These are phyloP conservation scores for Drosophila helvetica DNA, from an alignment of 2,888 invertebrate species.

Conservation along the genomic window DNA sequence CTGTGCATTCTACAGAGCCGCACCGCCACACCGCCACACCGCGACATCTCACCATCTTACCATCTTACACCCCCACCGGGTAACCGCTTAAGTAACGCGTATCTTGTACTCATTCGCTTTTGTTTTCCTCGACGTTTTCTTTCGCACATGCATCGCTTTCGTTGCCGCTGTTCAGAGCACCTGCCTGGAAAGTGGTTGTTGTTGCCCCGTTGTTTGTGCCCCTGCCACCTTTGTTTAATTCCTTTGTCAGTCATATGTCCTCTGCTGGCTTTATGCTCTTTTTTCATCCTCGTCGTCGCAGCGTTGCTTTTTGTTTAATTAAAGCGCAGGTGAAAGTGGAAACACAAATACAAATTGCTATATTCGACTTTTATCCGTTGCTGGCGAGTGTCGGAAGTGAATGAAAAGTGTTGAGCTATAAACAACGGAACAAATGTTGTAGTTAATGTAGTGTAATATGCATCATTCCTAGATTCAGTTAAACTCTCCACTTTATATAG, in stretches of 20 bases:
- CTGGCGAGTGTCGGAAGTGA: slow-evolving; percentile 3
- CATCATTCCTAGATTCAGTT: not conserved
- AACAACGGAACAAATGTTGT: not conserved
- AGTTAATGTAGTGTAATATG: not conserved
- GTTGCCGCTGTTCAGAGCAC: slow-evolving; percentile 53
- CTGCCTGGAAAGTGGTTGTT: slow-evolving; percentile 63
- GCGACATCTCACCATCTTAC: not conserved
- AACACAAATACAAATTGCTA: slow-evolving; percentile 18
- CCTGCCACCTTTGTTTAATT: slow-evolving; percentile 23
- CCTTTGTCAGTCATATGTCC: slow-evolving; percentile 27
- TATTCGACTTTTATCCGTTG: slow-evolving; percentile 5
- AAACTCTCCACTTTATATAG: not conserved
- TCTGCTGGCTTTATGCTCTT: slow-evolving; percentile 31
- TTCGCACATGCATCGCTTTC: slow-evolving; percentile 43
- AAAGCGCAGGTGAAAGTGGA: slow-evolving; percentile 58
- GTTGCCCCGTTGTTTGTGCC: slow-evolving; percentile 22
- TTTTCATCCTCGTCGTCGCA: slow-evolving; percentile 25
- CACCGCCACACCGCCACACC: not conserved
- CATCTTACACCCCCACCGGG: slow-evolving; percentile 5
- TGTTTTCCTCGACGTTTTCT: slow-evolving; percentile 30
- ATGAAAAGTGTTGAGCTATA: slow-evolving; percentile 5
- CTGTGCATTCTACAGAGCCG: slow-evolving; percentile 5
- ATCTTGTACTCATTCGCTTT: slow-evolving; percentile 40
- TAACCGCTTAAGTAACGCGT: slow-evolving; percentile 52
- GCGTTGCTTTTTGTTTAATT: slow-evolving; percentile 52